Evolutionary conservation across 2,113 vertebrate species (phyloP).

Genomic region (Apodemus speciosus): DNA sequence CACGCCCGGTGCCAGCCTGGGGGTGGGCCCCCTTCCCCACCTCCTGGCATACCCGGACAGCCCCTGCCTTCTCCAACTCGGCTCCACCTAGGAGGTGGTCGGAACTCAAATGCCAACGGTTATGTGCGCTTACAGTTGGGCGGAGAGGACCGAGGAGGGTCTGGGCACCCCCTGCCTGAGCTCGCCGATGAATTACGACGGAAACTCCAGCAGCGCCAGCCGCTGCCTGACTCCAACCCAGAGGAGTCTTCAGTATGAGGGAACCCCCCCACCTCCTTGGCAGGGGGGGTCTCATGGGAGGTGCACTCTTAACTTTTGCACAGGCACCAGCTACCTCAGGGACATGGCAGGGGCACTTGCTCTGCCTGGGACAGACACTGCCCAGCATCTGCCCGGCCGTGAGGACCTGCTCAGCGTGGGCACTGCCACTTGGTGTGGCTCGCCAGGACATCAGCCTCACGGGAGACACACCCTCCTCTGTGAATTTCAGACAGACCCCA

Average conservation of each 20-base stretch:
- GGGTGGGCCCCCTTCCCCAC: slow-evolving; percentile 85
- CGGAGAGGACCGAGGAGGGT: slow-evolving; percentile 90
- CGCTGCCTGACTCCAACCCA: slow-evolving; percentile 95
- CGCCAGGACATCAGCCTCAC: slow-evolving; percentile 65
- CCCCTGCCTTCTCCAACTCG: slow-evolving; percentile 92
- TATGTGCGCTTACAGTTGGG: slow-evolving; percentile 96
- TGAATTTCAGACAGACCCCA: slow-evolving; percentile 71
- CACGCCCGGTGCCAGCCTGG: slow-evolving; percentile 91
- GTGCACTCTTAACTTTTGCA: slow-evolving; percentile 58
- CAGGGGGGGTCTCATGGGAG: neutral
- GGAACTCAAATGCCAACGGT: slow-evolving; percentile 94
- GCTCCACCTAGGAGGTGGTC: slow-evolving; percentile 93
- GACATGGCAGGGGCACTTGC: slow-evolving; percentile 70
- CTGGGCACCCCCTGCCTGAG: slow-evolving; percentile 82
- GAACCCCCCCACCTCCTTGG: neutral
- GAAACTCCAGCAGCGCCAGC: slow-evolving; percentile 92
- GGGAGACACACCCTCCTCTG: slow-evolving; percentile 60
- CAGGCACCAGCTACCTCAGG: slow-evolving; percentile 82
- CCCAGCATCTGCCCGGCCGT: slow-evolving; percentile 25
- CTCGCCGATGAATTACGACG: slow-evolving; percentile 87
- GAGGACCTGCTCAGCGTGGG: slow-evolving; percentile 68
- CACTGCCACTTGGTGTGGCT: slow-evolving; percentile 75
- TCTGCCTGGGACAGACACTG: slow-evolving; percentile 59
- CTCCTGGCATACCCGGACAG: slow-evolving; percentile 93
- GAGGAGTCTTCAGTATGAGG: slow-evolving; percentile 97